Conservation (phyloP, 2,888 invertebrate species). For the Drosophila niveifrons region DNA sequence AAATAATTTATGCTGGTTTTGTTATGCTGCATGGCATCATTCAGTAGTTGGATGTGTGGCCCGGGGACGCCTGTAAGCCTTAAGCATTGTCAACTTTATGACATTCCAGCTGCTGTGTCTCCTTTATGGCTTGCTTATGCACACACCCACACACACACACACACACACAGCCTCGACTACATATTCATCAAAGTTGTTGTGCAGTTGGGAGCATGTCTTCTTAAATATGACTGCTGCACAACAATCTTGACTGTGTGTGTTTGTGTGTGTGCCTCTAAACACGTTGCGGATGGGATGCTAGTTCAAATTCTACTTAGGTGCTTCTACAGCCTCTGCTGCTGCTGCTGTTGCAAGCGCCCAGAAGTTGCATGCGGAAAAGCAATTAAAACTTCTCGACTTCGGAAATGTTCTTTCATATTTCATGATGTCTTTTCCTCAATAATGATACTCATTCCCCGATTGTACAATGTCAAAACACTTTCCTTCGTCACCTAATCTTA, state of each 20-base stretch:
- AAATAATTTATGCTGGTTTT: slow-evolving; percentile 68
- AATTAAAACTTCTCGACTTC: slow-evolving; percentile 75
- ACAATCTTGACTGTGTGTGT: slow-evolving; percentile 41
- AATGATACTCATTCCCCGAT: slow-evolving; percentile 33
- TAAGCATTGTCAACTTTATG: slow-evolving; percentile 76
- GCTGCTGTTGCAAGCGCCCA: slow-evolving; percentile 34
- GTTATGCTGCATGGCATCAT: slow-evolving; percentile 45
- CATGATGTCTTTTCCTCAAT: slow-evolving; percentile 65
- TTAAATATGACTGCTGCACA: slow-evolving; percentile 37
- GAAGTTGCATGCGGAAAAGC: slow-evolving; percentile 75
- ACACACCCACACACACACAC: slow-evolving; percentile 4
- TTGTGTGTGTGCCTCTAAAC: slow-evolving; percentile 12
- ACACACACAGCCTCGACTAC: slow-evolving; percentile 25
- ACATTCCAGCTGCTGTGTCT: slow-evolving; percentile 50
- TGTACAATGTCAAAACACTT: slow-evolving; percentile 28
- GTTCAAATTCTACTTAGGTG: slow-evolving; percentile 37
- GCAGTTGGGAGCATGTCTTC: slow-evolving; percentile 41
- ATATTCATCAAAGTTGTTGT: slow-evolving; percentile 61
- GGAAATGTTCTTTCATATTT: slow-evolving; percentile 75
- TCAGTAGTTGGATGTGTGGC: slow-evolving; percentile 3
- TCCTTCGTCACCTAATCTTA: neutral
- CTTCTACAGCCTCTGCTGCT: slow-evolving; percentile 1
- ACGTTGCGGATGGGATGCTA: slow-evolving; percentile 5
- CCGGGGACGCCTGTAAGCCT: slow-evolving; percentile 22
- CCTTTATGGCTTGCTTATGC: slow-evolving; percentile 64